Percentiles rank a stretch among this genome's conserved stretches.
These are phyloP conservation scores for Regulus satrapa DNA, from an alignment of 2,113 vertebrate genomes.

Conservation along the genomic window DNA sequence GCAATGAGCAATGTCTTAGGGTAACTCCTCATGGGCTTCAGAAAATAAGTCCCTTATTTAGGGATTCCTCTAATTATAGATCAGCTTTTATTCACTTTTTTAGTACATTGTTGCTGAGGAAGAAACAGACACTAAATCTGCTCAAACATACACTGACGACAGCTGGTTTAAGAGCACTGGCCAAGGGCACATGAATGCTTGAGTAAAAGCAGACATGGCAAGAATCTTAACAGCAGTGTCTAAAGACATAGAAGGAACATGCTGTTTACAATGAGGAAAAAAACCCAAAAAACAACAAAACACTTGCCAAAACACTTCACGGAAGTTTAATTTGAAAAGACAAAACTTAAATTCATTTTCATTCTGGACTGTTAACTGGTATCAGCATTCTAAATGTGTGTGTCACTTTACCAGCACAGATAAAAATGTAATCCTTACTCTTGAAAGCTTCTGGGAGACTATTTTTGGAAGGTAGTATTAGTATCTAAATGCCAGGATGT, in stretches of 20 bases:
- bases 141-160: not conserved
- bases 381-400: fast-evolving
- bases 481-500: not conserved
- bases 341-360: not conserved
- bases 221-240: not conserved
- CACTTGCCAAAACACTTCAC: not conserved
- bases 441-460: not conserved
- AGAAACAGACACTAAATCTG: not conserved
- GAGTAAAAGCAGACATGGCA: not conserved
- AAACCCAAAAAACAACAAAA: fast-evolving
- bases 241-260: not conserved
- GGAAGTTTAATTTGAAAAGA: not conserved
- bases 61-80: not conserved
- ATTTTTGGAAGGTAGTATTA: not conserved
- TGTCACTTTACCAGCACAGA: not conserved
- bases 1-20: not conserved
- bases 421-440: not conserved
- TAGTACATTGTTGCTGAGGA: not conserved
- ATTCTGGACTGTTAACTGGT: not conserved
- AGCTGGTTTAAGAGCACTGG: not conserved
- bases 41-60: not conserved
- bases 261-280: not conserved
- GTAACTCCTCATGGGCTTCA: not conserved
- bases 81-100: not conserved
- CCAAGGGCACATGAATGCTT: not conserved